A percentile compares a stretch with the other conserved stretches of the same genome.
Conservation (phyloP, 1,140 invertebrate genomes). For the Meteorus sp. region DNA sequence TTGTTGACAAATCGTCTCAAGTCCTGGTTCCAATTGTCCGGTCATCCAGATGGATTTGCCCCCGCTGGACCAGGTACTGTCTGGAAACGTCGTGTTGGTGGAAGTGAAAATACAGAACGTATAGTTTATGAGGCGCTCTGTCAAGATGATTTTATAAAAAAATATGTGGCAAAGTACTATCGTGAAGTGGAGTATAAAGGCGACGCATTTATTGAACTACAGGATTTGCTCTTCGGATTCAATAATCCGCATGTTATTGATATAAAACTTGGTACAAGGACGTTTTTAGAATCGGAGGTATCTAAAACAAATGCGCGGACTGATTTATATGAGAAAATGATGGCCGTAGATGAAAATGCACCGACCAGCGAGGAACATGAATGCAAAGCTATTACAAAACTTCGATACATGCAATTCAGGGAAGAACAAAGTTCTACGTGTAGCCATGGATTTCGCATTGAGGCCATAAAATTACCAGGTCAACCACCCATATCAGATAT, state of each 20-base stretch:
- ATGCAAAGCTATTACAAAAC: constrained; percentile 82
- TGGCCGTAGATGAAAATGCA: constrained; percentile 84
- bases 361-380: constrained; percentile 82
- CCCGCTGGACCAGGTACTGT: constrained; percentile 92
- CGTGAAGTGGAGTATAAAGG: constrained; percentile 83
- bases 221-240: constrained; percentile 85
- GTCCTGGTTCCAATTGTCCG: constrained; percentile 91
- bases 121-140: constrained; percentile 81
- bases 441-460: constrained; percentile 91
- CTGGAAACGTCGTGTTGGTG: constrained; percentile 81
- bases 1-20: constrained; percentile 76
- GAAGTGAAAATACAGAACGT: constrained; percentile 75
- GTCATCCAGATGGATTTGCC: constrained; percentile 89
- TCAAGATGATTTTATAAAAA: constrained; percentile 71
- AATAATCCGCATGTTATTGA: constrained; percentile 88
- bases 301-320: constrained; percentile 75
- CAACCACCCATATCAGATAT: constrained; percentile 74
- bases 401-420: constrained; percentile 94
- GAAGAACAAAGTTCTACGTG: constrained; percentile 92
- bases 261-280: constrained; percentile 89
- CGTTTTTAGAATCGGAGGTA: constrained; percentile 93
- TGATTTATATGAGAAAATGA: constrained; percentile 91
- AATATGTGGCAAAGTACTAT: constrained; percentile 85
- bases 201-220: constrained; percentile 88
- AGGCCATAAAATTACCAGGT: constrained; percentile 87